Percentiles rank a stretch among this genome's conserved stretches.
Evolutionary conservation across 2,888 invertebrate species (phyloP).

Genomic region (Leptura quadrifasciata): DNA sequence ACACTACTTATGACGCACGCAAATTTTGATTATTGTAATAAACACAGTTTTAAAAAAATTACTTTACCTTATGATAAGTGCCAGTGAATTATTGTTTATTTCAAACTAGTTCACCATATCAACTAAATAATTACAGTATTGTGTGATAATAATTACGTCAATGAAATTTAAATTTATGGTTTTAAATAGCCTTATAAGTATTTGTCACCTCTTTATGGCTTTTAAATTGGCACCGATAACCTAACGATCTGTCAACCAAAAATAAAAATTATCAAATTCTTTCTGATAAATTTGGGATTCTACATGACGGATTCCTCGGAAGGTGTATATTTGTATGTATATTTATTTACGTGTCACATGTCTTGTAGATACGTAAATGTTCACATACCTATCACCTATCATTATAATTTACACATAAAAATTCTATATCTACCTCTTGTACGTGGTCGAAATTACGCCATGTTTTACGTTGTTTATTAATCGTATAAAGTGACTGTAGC

Average conservation of each 20-base stretch:
- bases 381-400: background rate
- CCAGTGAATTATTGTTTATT: background rate
- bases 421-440: background rate
- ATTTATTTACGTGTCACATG: background rate
- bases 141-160: background rate
- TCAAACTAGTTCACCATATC: background rate
- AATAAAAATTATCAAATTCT: background rate
- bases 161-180: background rate
- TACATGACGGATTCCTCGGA: background rate
- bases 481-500: background rate
- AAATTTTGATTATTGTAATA: background rate
- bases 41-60: background rate
- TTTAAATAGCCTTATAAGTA: background rate
- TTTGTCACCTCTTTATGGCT: slow-evolving; percentile 1
- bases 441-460: slow-evolving; percentile 3
- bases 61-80: background rate
- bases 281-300: background rate
- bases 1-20: background rate
- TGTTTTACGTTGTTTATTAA: slow-evolving; percentile 2
- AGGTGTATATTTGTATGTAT: background rate
- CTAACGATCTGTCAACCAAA: background rate
- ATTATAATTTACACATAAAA: background rate
- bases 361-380: background rate
- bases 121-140: background rate
- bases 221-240: slow-evolving; percentile 3